These are phyloP conservation scores for Lepetodrilus schrolli DNA, from an alignment of 2,888 invertebrate species.

Conservation along the genomic window DNA sequence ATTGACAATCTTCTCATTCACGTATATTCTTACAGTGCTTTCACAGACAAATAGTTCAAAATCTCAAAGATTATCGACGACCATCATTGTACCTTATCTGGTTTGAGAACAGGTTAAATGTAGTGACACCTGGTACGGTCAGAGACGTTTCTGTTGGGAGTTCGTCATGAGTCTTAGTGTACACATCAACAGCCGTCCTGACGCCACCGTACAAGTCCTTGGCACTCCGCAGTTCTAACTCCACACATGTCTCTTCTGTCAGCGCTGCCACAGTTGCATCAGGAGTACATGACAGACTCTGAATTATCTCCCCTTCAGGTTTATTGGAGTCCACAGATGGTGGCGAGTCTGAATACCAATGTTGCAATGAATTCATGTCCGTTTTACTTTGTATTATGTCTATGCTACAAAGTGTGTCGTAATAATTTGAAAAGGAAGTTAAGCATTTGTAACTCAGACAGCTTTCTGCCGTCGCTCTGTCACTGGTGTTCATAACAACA, in stretches of 20 bases:
- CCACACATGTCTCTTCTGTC: constrained; percentile 31
- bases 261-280: background rate
- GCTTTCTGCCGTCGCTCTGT: background rate
- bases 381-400: constrained; percentile 34
- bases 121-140: constrained; percentile 6
- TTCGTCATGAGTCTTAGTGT: background rate
- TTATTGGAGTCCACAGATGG: background rate
- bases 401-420: constrained; percentile 51
- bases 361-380: background rate
- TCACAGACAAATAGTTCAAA: too few relatives aligned
- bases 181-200: background rate
- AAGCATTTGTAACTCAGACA: constrained; percentile 39
- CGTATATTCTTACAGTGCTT: too few relatives aligned
- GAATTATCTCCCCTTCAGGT: background rate
- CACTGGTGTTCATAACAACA: background rate
- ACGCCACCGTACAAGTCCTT: constrained; percentile 37
- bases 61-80: too few relatives aligned
- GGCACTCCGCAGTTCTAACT: constrained; percentile 42
- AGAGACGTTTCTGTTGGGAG: constrained; percentile 23
- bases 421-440: constrained; percentile 46
- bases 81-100: background rate
- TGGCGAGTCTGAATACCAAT: background rate
- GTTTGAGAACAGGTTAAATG: background rate
- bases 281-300: background rate
- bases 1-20: too few relatives aligned